Percentiles rank a stretch among this genome's conserved stretches.
Evolutionary conservation across 2,113 vertebrate genomes (phyloP).

Genomic region (Xyrauchen texanus): DNA sequence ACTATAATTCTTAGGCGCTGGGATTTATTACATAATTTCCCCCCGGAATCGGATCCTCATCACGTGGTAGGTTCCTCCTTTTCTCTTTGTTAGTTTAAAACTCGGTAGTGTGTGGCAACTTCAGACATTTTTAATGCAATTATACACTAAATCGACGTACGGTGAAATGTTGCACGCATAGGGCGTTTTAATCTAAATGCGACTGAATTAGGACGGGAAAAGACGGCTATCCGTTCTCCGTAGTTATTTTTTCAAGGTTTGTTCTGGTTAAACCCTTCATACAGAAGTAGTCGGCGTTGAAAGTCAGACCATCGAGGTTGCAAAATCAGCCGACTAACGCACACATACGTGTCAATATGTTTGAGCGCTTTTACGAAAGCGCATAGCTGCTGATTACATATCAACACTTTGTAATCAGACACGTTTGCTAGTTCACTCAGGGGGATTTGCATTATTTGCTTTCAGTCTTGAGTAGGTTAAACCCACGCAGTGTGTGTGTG

Average conservation of each 20-base stretch:
- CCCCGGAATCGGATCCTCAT: conserved; percentile 77
- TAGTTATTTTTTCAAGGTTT: conserved; percentile 16
- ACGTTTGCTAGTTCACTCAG: not conserved
- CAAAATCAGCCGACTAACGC: conserved; percentile 24
- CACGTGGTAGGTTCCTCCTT: conserved; percentile 82
- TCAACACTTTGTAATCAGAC: not conserved
- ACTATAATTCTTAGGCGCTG: conserved; percentile 65
- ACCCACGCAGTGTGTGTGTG: not conserved
- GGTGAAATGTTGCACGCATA: conserved; percentile 11
- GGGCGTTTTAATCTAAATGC: conserved; percentile 9
- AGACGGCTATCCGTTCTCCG: not conserved
- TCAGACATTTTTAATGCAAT: conserved; percentile 10
- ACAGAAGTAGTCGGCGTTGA: conserved; percentile 33
- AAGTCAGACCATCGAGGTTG: conserved; percentile 45
- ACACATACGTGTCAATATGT: conserved; percentile 16
- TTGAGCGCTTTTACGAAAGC: not conserved
- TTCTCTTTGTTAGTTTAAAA: conserved; percentile 74
- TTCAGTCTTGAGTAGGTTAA: not conserved
- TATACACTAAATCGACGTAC: conserved; percentile 16
- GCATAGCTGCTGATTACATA: not conserved
- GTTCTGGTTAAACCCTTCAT: conserved; percentile 15
- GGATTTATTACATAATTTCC: conserved; percentile 72
- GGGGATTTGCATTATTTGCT: not conserved
- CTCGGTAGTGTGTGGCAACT: conserved; percentile 39
- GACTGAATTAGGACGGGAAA: not conserved